Evolutionary conservation across 35 echinoderm and acorn worm species (phyloP).

Genomic region (Ophiothrix spiculata): DNA sequence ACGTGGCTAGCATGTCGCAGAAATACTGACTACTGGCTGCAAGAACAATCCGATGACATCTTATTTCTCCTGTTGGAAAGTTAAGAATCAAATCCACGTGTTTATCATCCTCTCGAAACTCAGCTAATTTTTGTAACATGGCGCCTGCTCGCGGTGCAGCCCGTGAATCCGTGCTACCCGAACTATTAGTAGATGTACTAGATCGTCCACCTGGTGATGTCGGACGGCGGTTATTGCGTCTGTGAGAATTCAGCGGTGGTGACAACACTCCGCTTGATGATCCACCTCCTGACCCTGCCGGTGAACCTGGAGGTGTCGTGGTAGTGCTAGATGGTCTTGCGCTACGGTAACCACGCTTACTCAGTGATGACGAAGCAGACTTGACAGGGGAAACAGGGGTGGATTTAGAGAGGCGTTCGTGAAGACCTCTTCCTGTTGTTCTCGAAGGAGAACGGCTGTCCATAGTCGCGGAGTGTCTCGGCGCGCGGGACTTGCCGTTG

Average conservation of each 20-base stretch:
- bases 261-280: background rate
- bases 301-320: background rate
- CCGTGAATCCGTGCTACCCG: constrained; percentile 31
- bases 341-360: background rate
- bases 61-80: constrained; percentile 71
- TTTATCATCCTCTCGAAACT: constrained; percentile 52
- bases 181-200: constrained; percentile 40
- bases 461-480: background rate
- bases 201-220: constrained; percentile 24
- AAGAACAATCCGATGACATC: constrained; percentile 71
- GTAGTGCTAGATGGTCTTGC: background rate
- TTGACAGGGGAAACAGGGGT: background rate
- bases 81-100: constrained; percentile 66
- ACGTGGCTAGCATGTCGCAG: constrained; percentile 49
- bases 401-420: background rate
- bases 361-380: background rate
- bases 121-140: constrained; percentile 52
- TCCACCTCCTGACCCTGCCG: background rate
- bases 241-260: background rate
- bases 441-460: background rate
- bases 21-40: constrained; percentile 78
- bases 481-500: background rate
- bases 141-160: constrained; percentile 36
- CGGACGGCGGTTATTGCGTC: constrained; percentile 11
- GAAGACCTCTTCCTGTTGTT: background rate